Conservation (phyloP, 2,113 vertebrate species). For the Corapipo altera region DNA sequence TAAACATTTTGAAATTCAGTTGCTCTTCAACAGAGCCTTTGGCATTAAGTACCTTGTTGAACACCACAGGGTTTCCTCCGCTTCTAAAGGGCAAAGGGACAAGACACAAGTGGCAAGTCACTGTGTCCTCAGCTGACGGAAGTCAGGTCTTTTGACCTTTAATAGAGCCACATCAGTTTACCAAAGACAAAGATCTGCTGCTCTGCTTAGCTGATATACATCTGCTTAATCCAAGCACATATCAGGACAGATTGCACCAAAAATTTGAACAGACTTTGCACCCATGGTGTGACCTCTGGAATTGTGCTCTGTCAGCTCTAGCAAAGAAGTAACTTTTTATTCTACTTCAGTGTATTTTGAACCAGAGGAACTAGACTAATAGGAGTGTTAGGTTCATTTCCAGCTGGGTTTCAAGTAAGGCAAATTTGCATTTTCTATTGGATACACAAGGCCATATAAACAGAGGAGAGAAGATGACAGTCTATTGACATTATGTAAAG, state of each 20-base stretch:
- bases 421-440: slow-evolving; percentile 53
- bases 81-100: neutral
- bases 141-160: neutral
- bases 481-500: slow-evolving; percentile 62
- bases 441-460: slow-evolving; percentile 39
- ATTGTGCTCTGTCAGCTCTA: neutral
- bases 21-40: neutral
- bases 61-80: neutral
- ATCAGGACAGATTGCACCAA: neutral
- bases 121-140: neutral
- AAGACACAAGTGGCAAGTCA: neutral
- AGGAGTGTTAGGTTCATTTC: neutral
- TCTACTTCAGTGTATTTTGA: neutral
- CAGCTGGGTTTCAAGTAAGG: neutral
- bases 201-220: neutral
- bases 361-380: neutral
- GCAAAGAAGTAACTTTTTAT: neutral
- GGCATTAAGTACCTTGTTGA: neutral
- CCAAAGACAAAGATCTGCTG: neutral
- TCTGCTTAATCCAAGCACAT: neutral
- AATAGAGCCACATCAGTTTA: neutral
- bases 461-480: neutral
- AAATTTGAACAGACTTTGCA: neutral
- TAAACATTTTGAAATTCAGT: neutral
- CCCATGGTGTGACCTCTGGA: neutral